Evolutionary conservation across 1,140 invertebrate genomes (phyloP).

Genomic region (Cotesia typhae): DNA sequence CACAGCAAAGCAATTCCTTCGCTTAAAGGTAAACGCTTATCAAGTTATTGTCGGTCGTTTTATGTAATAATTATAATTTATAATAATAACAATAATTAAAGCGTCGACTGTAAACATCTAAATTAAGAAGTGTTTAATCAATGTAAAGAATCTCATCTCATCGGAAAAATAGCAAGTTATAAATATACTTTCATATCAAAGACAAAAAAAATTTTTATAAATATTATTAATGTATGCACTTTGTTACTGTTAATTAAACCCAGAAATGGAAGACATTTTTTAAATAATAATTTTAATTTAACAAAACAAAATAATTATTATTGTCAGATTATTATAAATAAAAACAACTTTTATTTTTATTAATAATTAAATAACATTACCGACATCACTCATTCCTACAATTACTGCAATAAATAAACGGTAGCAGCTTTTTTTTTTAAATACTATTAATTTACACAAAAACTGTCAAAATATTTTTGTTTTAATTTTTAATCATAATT

Average conservation of each 20-base stretch:
- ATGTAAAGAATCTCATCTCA: no score
- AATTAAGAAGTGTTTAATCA: background rate
- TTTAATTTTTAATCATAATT: no score
- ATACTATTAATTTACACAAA: no score
- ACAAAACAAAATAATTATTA: background rate
- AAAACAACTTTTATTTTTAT: background rate
- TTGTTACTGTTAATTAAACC: no score
- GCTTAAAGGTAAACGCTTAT: constrained; percentile 12
- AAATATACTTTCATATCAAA: no score
- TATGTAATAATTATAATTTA: no score
- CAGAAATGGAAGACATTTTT: no score
- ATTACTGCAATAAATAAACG: constrained; percentile 11
- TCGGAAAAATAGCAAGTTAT: no score
- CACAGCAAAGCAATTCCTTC: constrained; percentile 30
- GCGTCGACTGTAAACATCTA: constrained; percentile 16
- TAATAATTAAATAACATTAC: background rate
- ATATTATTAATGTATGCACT: background rate
- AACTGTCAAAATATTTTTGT: no score
- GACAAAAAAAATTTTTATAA: background rate
- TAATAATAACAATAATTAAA: constrained; percentile 30
- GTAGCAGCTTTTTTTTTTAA: no score
- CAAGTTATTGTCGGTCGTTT: constrained; percentile 39
- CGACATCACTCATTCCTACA: constrained; percentile 9
- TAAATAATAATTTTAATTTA: background rate
- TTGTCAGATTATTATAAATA: constrained; percentile 3